Conservation (phyloP, 2,113 vertebrate genomes). For the Sceloporus tristichus region DNA sequence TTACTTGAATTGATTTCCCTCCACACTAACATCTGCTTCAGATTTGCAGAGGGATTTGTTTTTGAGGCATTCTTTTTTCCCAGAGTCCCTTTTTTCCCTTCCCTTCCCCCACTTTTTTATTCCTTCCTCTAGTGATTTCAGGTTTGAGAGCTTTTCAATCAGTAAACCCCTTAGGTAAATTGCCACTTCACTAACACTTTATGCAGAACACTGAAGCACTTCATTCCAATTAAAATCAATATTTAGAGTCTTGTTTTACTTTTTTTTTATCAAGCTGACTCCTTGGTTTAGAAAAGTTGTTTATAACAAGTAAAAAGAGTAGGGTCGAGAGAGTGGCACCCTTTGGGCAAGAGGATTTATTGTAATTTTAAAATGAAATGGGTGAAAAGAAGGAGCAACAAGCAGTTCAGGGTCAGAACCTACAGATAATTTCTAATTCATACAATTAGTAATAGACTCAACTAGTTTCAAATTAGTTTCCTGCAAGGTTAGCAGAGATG, state of each 20-base stretch:
- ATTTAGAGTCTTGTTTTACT: constrained; percentile 80
- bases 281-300: constrained; percentile 70
- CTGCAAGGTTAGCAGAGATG: neutral
- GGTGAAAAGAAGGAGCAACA: neutral
- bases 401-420: neutral
- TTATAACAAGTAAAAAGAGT: constrained; percentile 66
- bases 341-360: constrained; percentile 48
- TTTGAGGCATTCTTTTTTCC: constrained; percentile 53
- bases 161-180: constrained; percentile 86
- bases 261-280: constrained; percentile 72
- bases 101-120: constrained; percentile 35
- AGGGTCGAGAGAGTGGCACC: constrained; percentile 58
- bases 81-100: constrained; percentile 50
- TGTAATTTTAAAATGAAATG: constrained; percentile 17
- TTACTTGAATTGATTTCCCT: constrained; percentile 76
- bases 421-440: neutral
- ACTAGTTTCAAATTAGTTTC: neutral
- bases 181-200: constrained; percentile 88
- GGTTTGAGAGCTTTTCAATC: constrained; percentile 87
- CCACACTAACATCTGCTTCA: constrained; percentile 71
- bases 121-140: constrained; percentile 75
- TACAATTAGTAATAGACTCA: constrained; percentile 5
- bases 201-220: constrained; percentile 90
- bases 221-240: constrained; percentile 92
- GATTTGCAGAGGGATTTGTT: constrained; percentile 76